These are phyloP conservation scores for Zygaena filipendulae DNA, from an alignment of 2,888 invertebrate genomes.

Conservation along the genomic window DNA sequence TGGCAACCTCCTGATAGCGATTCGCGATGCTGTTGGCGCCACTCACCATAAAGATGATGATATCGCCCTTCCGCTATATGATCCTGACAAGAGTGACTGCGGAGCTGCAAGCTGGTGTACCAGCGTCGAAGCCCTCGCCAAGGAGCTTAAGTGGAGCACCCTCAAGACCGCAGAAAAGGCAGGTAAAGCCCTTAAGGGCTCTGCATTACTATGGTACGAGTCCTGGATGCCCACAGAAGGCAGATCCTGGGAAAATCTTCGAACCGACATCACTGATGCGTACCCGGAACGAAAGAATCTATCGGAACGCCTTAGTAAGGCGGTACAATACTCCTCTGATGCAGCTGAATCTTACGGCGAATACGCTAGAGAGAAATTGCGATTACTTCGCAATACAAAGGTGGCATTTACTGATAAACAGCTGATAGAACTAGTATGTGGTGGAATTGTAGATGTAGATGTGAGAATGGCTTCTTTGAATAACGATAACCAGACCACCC, in stretches of 20 bases:
- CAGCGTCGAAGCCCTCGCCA: conserved; percentile 11
- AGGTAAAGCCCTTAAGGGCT: conserved; percentile 19
- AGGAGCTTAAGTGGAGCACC: conserved; percentile 16
- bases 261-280: conserved; percentile 11
- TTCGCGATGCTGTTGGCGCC: conserved; percentile 8
- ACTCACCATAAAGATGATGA: conserved; percentile 9
- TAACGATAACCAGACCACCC: conserved; percentile 14
- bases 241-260: conserved; percentile 14
- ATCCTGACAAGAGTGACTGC: conserved; percentile 11
- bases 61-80: conserved; percentile 10
- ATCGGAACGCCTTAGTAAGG: conserved; percentile 14
- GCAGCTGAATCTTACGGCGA: conserved; percentile 15
- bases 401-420: conserved; percentile 13
- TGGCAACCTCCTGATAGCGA: conserved; percentile 2
- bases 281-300: conserved; percentile 11
- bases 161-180: conserved; percentile 14
- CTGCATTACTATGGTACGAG: conserved; percentile 18
- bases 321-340: conserved; percentile 15
- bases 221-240: conserved; percentile 10
- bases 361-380: conserved; percentile 18
- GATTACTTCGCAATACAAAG: conserved; percentile 13
- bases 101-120: conserved; percentile 18
- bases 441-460: conserved; percentile 15
- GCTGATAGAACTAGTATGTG: conserved; percentile 16
- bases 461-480: conserved; percentile 20